Conservation (phyloP, 2,888 invertebrate species). For the Aphrophora alni region DNA sequence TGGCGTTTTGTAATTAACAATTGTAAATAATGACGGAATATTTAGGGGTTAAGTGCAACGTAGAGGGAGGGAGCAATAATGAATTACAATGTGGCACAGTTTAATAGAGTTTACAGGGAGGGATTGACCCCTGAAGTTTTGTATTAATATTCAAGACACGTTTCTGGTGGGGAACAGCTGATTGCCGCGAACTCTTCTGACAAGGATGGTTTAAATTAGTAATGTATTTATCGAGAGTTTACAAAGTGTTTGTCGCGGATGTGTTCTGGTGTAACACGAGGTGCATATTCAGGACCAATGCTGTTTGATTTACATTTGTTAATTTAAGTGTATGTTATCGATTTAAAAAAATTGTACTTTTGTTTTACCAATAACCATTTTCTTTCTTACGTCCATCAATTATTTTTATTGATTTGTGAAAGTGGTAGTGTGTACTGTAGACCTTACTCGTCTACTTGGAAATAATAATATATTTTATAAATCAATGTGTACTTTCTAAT, state of each 20-base stretch:
- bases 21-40: slow-evolving; percentile 9
- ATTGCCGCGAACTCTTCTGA: too few relatives aligned
- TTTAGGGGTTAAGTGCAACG: too few relatives aligned
- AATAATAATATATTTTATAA: too few relatives aligned
- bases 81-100: background rate
- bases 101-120: background rate
- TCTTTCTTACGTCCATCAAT: too few relatives aligned
- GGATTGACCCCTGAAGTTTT: background rate
- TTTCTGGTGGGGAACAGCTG: background rate
- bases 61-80: background rate
- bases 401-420: too few relatives aligned
- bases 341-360: too few relatives aligned
- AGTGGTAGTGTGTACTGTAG: too few relatives aligned
- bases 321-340: too few relatives aligned
- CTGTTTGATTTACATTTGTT: too few relatives aligned
- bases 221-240: background rate
- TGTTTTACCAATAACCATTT: too few relatives aligned
- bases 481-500: too few relatives aligned
- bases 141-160: slow-evolving; percentile 2
- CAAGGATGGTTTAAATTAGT: background rate
- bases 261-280: background rate
- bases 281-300: background rate
- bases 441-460: too few relatives aligned
- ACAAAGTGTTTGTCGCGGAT: background rate
- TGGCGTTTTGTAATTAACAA: slow-evolving; percentile 6